Percentiles rank a stretch among this genome's conserved stretches.
phyloP scores from a whole-genome alignment of 2,888 invertebrate genomes.

The Scrobipalpa costella region DNA sequence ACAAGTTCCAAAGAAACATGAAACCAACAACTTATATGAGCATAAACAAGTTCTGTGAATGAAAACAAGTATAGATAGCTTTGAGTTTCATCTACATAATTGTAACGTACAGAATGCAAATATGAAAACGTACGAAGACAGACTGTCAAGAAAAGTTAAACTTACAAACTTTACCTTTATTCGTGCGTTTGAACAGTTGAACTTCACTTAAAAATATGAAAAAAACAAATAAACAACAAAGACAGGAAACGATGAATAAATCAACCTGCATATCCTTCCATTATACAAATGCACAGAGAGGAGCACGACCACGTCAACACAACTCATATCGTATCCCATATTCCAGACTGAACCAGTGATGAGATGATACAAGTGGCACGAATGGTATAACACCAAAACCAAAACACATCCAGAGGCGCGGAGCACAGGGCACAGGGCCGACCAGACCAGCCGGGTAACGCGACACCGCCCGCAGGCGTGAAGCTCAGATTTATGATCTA shows the following conservation, averaged over 20 bases:
- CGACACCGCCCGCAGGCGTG: slow-evolving; percentile 45
- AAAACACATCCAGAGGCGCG: slow-evolving; percentile 24
- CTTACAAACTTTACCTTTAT: slow-evolving; percentile 10
- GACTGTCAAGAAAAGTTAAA: slow-evolving; percentile 6
- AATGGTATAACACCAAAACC: slow-evolving; percentile 16
- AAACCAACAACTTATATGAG: slow-evolving; percentile 35
- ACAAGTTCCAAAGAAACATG: slow-evolving; percentile 32
- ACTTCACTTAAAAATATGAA: slow-evolving; percentile 42
- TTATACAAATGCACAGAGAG: slow-evolving; percentile 52
- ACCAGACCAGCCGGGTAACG: slow-evolving; percentile 32
- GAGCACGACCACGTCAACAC: slow-evolving; percentile 45
- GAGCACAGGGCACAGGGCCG: slow-evolving; percentile 31
- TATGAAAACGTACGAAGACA: slow-evolving; percentile 11
- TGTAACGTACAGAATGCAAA: slow-evolving; percentile 8
- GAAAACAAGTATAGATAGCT: slow-evolving; percentile 18
- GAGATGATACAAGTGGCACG: slow-evolving; percentile 16
- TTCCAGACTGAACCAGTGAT: slow-evolving; percentile 15
- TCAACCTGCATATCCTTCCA: slow-evolving; percentile 56
- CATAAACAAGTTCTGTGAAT: slow-evolving; percentile 28
- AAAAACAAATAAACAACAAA: slow-evolving; percentile 47
- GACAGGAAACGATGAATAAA: slow-evolving; percentile 59
- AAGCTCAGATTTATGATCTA: slow-evolving; percentile 53
- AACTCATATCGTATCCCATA: slow-evolving; percentile 21
- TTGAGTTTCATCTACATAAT: slow-evolving; percentile 16
- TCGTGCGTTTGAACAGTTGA: slow-evolving; percentile 10